These are phyloP conservation scores for Camptogramma bilineatum DNA, from an alignment of 2,888 invertebrate species.

Conservation along the genomic window DNA sequence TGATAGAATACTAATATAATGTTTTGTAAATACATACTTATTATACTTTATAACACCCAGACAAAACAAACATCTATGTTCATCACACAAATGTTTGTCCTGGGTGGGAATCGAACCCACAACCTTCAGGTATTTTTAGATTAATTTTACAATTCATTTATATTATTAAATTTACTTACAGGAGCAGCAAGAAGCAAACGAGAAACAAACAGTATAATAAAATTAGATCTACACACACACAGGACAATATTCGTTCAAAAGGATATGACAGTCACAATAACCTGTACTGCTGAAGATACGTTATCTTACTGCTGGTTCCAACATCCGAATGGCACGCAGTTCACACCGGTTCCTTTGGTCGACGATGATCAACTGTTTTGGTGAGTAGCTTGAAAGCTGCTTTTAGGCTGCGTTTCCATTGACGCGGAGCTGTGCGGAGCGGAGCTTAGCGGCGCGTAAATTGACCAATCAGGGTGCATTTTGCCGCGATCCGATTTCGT, in stretches of 20 bases:
- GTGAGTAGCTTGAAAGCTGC: constrained; percentile 46
- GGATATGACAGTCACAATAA: constrained; percentile 60
- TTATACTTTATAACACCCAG: too few species aligned
- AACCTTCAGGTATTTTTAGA: too few species aligned
- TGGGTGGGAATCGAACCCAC: too few species aligned
- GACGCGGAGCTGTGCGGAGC: too few species aligned
- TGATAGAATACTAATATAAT: too few species aligned
- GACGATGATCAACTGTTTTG: constrained; percentile 62
- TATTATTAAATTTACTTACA: constrained; percentile 1
- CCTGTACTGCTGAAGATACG: constrained; percentile 65
- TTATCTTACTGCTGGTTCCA: constrained; percentile 80
- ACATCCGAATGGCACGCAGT: constrained; percentile 74
- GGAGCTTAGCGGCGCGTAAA: too few species aligned
- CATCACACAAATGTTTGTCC: too few species aligned
- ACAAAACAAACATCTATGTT: too few species aligned
- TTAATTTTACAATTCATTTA: too few species aligned
- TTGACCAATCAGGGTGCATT: too few species aligned
- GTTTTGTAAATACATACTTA: too few species aligned
- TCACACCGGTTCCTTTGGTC: constrained; percentile 60
- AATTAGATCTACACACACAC: constrained; percentile 13
- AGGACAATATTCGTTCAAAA: constrained; percentile 63
- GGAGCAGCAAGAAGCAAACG: constrained; percentile 3
- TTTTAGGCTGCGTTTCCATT: not conserved
- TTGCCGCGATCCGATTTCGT: too few species aligned
- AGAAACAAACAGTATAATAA: not conserved